Conservation (phyloP, 2,113 vertebrate species). For the Dipodomys spectabilis region DNA sequence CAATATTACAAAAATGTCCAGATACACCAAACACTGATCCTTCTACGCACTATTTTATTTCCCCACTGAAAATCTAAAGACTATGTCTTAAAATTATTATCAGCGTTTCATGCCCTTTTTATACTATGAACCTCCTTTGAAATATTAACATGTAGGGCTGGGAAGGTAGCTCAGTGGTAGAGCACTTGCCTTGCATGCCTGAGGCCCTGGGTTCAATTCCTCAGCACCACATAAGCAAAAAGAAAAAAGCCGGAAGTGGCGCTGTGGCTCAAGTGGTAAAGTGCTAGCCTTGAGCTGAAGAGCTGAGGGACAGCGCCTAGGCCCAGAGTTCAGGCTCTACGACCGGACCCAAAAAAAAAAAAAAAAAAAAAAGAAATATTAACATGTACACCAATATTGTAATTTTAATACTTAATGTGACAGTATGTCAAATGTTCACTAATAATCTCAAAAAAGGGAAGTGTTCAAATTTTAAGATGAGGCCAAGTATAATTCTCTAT, state of each 20-base stretch:
- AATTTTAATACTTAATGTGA: conserved; percentile 24
- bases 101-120: neutral
- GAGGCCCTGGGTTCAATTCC: no score
- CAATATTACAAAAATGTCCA: neutral
- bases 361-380: no score
- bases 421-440: neutral
- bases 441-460: conserved; percentile 43
- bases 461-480: conserved; percentile 35
- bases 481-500: neutral
- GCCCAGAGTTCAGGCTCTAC: no score
- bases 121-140: neutral
- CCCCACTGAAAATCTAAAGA: neutral
- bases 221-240: no score
- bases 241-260: no score
- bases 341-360: no score
- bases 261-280: no score
- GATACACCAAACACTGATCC: neutral
- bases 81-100: neutral
- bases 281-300: no score
- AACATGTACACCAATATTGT: neutral
- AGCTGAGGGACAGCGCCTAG: no score
- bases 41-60: neutral
- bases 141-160: no score
- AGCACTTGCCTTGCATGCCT: no score
- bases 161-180: no score